phyloP scores from a whole-genome alignment of 2,797 vertebrate species.

The Delichon dasypus region DNA sequence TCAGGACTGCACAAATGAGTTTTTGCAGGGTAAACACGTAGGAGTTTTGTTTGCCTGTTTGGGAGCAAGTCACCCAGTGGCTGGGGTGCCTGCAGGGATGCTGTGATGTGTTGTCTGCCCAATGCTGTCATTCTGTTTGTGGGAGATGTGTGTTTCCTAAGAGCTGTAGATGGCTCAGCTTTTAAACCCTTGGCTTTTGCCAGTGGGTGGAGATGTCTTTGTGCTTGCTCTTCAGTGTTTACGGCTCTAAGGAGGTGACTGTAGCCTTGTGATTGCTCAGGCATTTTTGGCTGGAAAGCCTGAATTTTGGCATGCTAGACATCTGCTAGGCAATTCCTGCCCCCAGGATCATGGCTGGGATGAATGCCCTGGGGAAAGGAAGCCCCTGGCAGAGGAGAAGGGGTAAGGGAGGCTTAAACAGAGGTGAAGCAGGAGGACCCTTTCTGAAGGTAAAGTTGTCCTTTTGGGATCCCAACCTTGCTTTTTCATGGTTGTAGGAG shows the following conservation, averaged over 20 bases:
- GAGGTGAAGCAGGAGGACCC: not conserved
- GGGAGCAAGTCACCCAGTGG: rapidly evolving
- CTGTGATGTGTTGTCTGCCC: not conserved
- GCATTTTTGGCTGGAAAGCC: not conserved
- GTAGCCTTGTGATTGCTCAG: rapidly evolving
- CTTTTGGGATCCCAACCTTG: not conserved
- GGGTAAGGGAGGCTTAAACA: not conserved
- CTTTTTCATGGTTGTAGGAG: not conserved
- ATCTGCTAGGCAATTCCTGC: not conserved
- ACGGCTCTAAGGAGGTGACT: not conserved
- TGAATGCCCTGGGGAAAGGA: rapidly evolving
- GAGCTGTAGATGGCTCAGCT: not conserved
- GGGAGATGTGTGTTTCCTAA: not conserved
- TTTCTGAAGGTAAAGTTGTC: not conserved
- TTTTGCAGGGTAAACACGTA: not conserved
- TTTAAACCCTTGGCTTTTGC: not conserved
- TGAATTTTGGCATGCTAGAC: not conserved
- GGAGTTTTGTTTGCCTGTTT: not conserved
- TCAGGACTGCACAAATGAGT: not conserved
- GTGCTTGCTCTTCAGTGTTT: not conserved
- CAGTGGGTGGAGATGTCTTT: not conserved
- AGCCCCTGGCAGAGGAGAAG: not conserved
- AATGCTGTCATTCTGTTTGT: not conserved
- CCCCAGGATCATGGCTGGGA: not conserved
- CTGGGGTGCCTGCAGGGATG: not conserved